phyloP scores from a whole-genome alignment of 2,113 vertebrate genomes.

The Cololabis saira region DNA sequence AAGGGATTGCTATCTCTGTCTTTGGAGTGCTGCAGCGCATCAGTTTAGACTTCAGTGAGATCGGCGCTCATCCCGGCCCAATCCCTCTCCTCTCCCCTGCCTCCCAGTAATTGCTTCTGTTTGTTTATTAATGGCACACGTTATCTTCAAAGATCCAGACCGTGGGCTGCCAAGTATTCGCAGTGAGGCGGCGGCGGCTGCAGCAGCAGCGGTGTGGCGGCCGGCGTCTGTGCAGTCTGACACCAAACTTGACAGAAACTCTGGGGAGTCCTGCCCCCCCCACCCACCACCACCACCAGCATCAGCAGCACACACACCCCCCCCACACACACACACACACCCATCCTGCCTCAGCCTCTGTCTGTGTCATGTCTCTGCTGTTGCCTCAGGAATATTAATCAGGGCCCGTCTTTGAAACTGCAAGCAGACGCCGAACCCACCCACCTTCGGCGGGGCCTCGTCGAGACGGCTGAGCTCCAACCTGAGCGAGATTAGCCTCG shows the following conservation, averaged over 20 bases:
- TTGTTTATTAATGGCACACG: conserved; percentile 84
- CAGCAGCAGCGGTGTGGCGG: conserved; percentile 18
- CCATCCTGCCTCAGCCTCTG: conserved; percentile 31
- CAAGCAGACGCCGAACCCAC: conserved; percentile 40
- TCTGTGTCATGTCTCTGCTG: conserved; percentile 49
- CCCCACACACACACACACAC: not conserved
- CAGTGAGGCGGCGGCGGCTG: conserved; percentile 42
- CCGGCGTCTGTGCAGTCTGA: conserved; percentile 57
- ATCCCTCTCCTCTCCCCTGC: conserved; percentile 68
- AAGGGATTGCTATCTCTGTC: conserved; percentile 75
- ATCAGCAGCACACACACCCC: not conserved
- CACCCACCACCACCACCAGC: conserved; percentile 14
- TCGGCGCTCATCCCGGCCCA: conserved; percentile 71
- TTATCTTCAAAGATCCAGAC: conserved; percentile 88
- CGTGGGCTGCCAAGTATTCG: conserved; percentile 69
- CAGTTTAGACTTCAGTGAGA: conserved; percentile 79
- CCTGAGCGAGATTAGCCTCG: conserved; percentile 67
- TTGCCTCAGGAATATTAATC: conserved; percentile 77
- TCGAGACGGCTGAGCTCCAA: conserved; percentile 58
- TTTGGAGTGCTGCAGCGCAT: conserved; percentile 79
- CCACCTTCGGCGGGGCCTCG: conserved; percentile 38
- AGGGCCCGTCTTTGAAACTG: conserved; percentile 71
- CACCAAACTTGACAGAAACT: conserved; percentile 78
- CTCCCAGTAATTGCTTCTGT: conserved; percentile 82
- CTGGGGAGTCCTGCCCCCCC: conserved; percentile 65